phyloP scores from a whole-genome alignment of 2,797 vertebrate species.

The Galago senegalensis region DNA sequence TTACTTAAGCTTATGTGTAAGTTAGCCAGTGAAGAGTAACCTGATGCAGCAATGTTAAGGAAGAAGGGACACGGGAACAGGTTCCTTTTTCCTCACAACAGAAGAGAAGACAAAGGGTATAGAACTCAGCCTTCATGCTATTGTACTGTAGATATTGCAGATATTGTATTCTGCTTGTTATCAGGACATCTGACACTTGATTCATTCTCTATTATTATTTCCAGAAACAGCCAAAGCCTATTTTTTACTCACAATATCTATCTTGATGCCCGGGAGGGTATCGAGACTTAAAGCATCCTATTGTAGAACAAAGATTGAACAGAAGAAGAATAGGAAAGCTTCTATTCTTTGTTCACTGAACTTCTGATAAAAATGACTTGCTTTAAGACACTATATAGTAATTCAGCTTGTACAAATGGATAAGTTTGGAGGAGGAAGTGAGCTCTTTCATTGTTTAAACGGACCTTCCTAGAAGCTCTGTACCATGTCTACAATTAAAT shows the following conservation, averaged over 20 bases:
- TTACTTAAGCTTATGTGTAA: background rate
- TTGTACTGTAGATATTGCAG: background rate
- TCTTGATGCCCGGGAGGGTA: background rate
- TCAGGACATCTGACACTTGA: background rate
- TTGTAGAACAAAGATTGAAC: background rate
- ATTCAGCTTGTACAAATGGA: background rate
- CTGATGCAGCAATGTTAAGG: background rate
- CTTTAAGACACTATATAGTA: background rate
- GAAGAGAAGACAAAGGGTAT: background rate
- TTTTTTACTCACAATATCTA: background rate
- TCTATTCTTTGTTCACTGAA: background rate
- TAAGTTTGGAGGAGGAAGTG: background rate
- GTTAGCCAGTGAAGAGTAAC: background rate
- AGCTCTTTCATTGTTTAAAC: background rate
- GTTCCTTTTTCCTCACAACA: background rate
- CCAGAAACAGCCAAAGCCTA: background rate
- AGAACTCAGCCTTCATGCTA: background rate
- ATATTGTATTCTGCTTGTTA: background rate
- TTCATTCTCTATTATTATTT: background rate
- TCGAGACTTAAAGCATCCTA: background rate
- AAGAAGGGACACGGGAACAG: background rate
- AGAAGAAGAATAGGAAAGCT: background rate
- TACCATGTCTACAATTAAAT: background rate
- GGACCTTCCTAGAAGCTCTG: background rate
- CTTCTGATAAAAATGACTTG: constrained; percentile 2